A percentile compares a stretch with the other conserved stretches of the same genome.
These are phyloP conservation scores for Rhagonycha lutea DNA, from an alignment of 2,888 invertebrate genomes.

Conservation along the genomic window DNA sequence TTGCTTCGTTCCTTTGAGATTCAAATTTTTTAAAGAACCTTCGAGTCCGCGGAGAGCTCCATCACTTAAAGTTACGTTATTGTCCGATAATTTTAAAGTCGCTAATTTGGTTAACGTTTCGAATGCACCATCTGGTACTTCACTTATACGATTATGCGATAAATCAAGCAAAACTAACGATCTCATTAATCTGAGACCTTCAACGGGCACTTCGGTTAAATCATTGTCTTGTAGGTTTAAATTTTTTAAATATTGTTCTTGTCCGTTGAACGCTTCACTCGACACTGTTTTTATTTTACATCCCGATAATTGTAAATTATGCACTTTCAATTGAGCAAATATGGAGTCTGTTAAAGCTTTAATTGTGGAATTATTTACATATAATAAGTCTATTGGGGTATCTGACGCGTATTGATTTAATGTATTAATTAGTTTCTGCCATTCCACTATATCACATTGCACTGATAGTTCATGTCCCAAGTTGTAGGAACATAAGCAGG, in stretches of 20 bases:
- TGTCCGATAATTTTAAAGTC: slow-evolving; percentile 85
- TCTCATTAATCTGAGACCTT: slow-evolving; percentile 68
- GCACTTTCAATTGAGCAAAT: slow-evolving; percentile 71
- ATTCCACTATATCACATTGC: slow-evolving; percentile 89
- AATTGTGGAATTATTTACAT: slow-evolving; percentile 86
- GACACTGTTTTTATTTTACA: slow-evolving; percentile 76
- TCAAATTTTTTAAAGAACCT: slow-evolving; percentile 81
- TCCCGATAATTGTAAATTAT: slow-evolving; percentile 83
- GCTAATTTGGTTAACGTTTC: slow-evolving; percentile 71
- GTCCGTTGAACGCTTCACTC: slow-evolving; percentile 78
- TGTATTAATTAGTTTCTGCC: slow-evolving; percentile 72
- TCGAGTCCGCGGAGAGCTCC: slow-evolving; percentile 81
- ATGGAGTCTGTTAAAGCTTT: slow-evolving; percentile 68
- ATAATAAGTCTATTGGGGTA: slow-evolving; percentile 78
- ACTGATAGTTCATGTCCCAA: slow-evolving; percentile 83
- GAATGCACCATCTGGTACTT: slow-evolving; percentile 78
- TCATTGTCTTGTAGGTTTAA: slow-evolving; percentile 86
- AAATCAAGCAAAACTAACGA: slow-evolving; percentile 81
- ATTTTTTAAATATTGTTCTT: slow-evolving; percentile 79
- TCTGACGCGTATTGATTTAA: slow-evolving; percentile 70
- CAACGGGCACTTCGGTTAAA: slow-evolving; percentile 76
- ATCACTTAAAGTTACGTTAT: slow-evolving; percentile 75
- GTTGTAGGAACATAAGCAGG: slow-evolving; percentile 88
- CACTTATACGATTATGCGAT: slow-evolving; percentile 77
- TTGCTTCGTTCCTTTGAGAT: slow-evolving; percentile 85